Conservation (phyloP, 2,888 invertebrate genomes). For the Ichneumoninae sp. region DNA sequence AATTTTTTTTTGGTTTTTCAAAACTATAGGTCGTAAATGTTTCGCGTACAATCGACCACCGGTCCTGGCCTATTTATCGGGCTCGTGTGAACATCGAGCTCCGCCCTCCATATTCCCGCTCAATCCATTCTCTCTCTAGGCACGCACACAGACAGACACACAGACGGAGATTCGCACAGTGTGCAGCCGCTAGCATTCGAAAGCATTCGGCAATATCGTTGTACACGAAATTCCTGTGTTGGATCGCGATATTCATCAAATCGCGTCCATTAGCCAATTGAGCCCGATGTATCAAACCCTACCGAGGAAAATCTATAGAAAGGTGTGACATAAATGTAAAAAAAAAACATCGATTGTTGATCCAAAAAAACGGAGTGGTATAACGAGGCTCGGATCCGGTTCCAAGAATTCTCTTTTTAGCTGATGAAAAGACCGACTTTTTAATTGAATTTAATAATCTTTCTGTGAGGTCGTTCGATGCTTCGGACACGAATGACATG, state of each 20-base stretch:
- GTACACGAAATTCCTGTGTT: neutral
- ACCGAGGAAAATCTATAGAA: neutral
- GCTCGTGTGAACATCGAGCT: neutral
- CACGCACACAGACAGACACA: neutral
- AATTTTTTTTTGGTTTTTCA: neutral
- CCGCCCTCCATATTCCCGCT: slow-evolving; percentile 1
- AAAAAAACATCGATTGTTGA: neutral
- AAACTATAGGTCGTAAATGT: neutral
- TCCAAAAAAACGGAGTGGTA: neutral
- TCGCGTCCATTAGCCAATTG: slow-evolving; percentile 16
- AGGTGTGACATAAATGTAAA: neutral
- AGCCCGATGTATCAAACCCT: neutral
- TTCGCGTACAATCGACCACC: slow-evolving; percentile 6
- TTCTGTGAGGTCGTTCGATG: neutral
- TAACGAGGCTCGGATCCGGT: neutral
- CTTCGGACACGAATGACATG: neutral
- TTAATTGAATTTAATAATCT: neutral
- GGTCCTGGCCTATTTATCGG: slow-evolving; percentile 11
- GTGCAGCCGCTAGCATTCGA: slow-evolving; percentile 1
- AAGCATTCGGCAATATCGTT: neutral
- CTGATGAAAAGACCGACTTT: neutral
- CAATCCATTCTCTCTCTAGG: slow-evolving; percentile 4
- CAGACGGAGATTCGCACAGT: neutral
- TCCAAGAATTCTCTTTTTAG: neutral
- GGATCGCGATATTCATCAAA: slow-evolving; percentile 11